Evolutionary conservation across 2,888 invertebrate species (phyloP), one percentile per base, ranked within the genome.

Genomic region (Hydrotaea cyrtoneurina): DNA sequence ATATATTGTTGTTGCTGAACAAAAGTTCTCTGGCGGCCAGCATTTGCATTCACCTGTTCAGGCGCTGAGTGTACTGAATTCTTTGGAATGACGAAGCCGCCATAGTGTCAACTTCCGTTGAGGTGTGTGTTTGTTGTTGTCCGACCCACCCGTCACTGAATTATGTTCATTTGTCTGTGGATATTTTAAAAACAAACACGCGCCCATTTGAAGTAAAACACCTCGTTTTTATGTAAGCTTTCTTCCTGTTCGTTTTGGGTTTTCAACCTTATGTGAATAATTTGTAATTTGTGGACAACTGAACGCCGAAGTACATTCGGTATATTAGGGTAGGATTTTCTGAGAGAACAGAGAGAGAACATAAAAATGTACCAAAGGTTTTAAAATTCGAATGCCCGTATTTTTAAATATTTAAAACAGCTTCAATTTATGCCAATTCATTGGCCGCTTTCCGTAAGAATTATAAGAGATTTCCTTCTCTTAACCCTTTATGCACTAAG

Each of bases 101-200:
- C 76, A 39, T 85, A 69, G 79, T 85, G 81, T 85, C 84, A 79
- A 85, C 82, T 85, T 85, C 84, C 84, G 84, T 77, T 81, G 17
- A 62, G 36, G 76, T 46, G 31, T 31, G 31, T 31, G 31, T 23
- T 62, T n/a, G 76, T 46, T 23, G 43, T 23, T 64, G 36, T 39
- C 2, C 1, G 1, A 26, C 13, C 5, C 11, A 55, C 55, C 0
- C n/a, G 2, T 8, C 17, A 17, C 31, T 64, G 64, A n/a, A 31
- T 10, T 11, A 13, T 21, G 69, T 21, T 21, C 43, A 19, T 19
- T 66, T 66, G 66, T 17, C 66, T 17, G 39, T 1, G 26, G 62
- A 59, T 66, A 39, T 66, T 80, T 62, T 59, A 13, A 50, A n/a
- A 4, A 50, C 2, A 80, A 85, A 78, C 76, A 78, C 81, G 81